Percentiles rank a stretch among this genome's conserved stretches.
Evolutionary conservation across 1,140 invertebrate species (phyloP).

Genomic region (Agraylea sexmaculata): DNA sequence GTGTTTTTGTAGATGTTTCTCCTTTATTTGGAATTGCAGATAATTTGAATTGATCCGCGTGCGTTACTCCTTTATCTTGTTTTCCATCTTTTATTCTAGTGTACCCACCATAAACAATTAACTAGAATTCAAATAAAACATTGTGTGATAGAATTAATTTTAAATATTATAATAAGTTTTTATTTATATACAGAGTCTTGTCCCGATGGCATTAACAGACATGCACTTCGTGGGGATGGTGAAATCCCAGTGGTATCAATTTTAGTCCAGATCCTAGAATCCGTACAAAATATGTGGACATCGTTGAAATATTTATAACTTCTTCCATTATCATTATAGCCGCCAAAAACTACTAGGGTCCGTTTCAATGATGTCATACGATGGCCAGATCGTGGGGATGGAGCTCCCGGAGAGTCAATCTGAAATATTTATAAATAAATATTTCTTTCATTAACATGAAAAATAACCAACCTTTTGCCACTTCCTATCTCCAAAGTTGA

Average conservation of each 20-base stretch:
- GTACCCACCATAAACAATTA: constrained; percentile 82
- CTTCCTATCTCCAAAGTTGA: constrained; percentile 58
- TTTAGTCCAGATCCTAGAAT: constrained; percentile 69
- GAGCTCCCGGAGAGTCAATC: constrained; percentile 55
- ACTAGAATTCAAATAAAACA: constrained; percentile 22
- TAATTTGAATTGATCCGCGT: constrained; percentile 74
- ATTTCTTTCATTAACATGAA: background rate
- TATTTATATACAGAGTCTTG: constrained; percentile 28
- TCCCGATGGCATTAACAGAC: constrained; percentile 31
- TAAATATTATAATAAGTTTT: background rate
- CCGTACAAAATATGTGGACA: constrained; percentile 69
- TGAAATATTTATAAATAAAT: constrained; percentile 14
- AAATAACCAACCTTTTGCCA: constrained; percentile 70
- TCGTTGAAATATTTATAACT: constrained; percentile 89
- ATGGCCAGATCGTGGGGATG: constrained; percentile 80
- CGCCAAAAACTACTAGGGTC: constrained; percentile 80
- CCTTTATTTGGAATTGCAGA: constrained; percentile 50
- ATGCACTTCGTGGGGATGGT: constrained; percentile 50
- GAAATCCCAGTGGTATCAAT: constrained; percentile 51
- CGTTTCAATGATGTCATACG: constrained; percentile 68
- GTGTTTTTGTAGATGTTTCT: constrained; percentile 17
- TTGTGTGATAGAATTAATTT: background rate
- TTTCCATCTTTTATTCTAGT: constrained; percentile 65
- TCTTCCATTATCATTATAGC: constrained; percentile 80
- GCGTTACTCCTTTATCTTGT: constrained; percentile 66